phyloP scores from a whole-genome alignment of 2,113 vertebrate genomes.

The Chascanopsetta lugubris region DNA sequence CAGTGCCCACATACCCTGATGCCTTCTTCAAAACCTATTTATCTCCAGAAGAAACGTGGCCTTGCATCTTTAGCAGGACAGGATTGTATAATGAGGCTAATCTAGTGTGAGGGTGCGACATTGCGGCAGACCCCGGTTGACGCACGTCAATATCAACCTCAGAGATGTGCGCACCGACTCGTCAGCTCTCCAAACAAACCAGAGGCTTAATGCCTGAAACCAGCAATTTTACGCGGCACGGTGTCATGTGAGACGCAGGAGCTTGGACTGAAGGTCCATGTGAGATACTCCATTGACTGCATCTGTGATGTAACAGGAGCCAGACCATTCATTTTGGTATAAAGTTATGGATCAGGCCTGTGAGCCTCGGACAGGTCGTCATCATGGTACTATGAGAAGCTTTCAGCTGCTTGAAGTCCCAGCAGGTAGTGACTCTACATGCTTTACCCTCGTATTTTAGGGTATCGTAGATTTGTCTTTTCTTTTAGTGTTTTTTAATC shows the following conservation, averaged over 20 bases:
- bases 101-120: neutral
- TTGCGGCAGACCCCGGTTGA: slow-evolving; percentile 5
- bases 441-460: too few species aligned
- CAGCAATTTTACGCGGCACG: slow-evolving; percentile 35
- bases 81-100: slow-evolving; percentile 2
- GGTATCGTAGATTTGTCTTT: neutral
- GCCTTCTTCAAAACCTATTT: neutral
- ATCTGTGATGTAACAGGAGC: slow-evolving; percentile 23
- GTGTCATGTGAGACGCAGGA: slow-evolving; percentile 9
- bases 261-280: slow-evolving; percentile 6
- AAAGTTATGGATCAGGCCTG: slow-evolving; percentile 11
- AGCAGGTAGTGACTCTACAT: neutral
- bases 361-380: neutral
- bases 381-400: neutral
- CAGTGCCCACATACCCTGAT: neutral
- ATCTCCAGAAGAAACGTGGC: neutral
- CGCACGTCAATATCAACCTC: slow-evolving; percentile 14
- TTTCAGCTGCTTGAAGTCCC: neutral
- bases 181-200: slow-evolving; percentile 28
- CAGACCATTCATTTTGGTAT: slow-evolving; percentile 31
- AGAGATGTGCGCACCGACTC: slow-evolving; percentile 23
- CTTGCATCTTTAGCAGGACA: slow-evolving; percentile 8
- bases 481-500: neutral
- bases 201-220: slow-evolving; percentile 31
- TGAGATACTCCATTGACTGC: slow-evolving; percentile 4